A percentile compares a stretch with the other conserved stretches of the same genome.
Conservation (phyloP, 1,140 invertebrate species). For the Pseudomyrmex flavicornis region DNA sequence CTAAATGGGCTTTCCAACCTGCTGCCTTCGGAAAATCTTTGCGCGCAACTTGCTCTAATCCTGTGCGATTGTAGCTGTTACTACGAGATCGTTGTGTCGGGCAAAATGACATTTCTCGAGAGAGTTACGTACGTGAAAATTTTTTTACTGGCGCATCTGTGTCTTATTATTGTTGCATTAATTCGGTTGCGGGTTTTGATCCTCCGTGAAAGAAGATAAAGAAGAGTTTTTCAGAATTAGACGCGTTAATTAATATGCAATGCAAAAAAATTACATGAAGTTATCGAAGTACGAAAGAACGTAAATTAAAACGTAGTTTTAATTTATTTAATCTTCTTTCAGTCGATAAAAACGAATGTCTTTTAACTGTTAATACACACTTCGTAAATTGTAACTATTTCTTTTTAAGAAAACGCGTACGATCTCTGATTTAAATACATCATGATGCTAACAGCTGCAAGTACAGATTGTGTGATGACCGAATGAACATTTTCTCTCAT, state of each 20-base stretch:
- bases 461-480: neutral
- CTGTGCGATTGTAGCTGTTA: slow-evolving; percentile 49
- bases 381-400: slow-evolving; percentile 3
- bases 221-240: too few species aligned
- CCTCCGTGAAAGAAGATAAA: too few species aligned
- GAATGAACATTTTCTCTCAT: slow-evolving; percentile 5
- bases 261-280: neutral
- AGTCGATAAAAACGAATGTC: neutral
- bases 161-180: neutral
- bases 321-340: slow-evolving; percentile 29
- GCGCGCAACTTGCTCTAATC: neutral
- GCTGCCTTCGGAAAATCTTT: slow-evolving; percentile 67
- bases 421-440: neutral
- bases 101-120: neutral
- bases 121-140: neutral
- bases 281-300: neutral
- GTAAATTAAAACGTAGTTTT: neutral
- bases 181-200: too few species aligned
- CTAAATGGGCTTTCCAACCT: slow-evolving; percentile 69
- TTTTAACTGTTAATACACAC: neutral
- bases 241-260: too few species aligned
- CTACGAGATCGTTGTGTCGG: neutral
- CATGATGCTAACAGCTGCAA: slow-evolving; percentile 49
- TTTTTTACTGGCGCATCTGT: neutral
- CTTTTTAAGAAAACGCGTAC: neutral